Percentiles rank a stretch among this genome's conserved stretches.
Evolutionary conservation across 2,113 vertebrate genomes (phyloP).

Genomic region (Oceanodroma tethys): DNA sequence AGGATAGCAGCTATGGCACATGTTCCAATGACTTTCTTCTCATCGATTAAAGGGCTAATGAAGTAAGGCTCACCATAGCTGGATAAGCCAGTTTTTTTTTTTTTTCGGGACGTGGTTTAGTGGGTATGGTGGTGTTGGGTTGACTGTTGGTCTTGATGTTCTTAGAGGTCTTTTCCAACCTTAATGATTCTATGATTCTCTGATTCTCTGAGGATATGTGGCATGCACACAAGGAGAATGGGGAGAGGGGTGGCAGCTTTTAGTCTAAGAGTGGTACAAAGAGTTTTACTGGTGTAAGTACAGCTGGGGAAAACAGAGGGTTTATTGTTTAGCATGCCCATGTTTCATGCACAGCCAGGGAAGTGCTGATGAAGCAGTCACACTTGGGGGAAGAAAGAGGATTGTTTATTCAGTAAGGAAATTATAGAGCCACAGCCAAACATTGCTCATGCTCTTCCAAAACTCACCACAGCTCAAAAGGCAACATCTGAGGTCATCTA

Average conservation of each 20-base stretch:
- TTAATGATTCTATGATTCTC: too few species aligned
- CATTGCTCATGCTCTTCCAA: background rate
- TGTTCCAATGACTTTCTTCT: background rate
- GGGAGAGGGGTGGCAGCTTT: background rate
- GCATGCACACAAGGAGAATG: background rate
- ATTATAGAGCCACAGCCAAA: background rate
- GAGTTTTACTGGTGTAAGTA: background rate
- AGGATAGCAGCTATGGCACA: background rate
- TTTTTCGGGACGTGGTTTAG: too few species aligned
- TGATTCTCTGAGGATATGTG: background rate
- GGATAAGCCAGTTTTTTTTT: background rate
- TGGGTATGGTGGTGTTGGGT: too few species aligned
- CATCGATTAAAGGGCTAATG: background rate
- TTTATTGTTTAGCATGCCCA: background rate
- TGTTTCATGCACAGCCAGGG: background rate
- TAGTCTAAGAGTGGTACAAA: background rate
- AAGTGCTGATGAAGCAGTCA: conserved; percentile 29
- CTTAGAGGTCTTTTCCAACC: too few species aligned
- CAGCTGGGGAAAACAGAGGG: conserved; percentile 1
- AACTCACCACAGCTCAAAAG: background rate
- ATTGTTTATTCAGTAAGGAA: background rate
- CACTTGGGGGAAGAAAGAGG: background rate
- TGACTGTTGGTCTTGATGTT: too few species aligned
- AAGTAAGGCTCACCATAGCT: background rate
- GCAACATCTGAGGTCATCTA: background rate